Base-by-base conservation (phyloP, 2,888 invertebrate genomes). In the Noctua janthe region DNA sequence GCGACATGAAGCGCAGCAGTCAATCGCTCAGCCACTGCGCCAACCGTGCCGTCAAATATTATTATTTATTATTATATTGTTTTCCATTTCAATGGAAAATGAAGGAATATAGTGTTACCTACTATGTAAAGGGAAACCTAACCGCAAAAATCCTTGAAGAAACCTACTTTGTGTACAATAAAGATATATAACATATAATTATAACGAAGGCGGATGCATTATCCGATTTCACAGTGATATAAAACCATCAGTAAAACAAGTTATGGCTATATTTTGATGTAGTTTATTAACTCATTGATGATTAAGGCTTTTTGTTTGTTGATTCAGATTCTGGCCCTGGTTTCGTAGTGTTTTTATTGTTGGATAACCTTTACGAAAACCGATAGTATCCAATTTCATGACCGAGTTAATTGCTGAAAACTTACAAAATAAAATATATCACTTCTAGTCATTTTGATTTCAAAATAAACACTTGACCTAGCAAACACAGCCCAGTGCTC, bases 91-190 rank as follows among this genome's bases (percentile, higher is more conserved):
- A 20, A 66, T n/a, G 72, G 74, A 73, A 81, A 78, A 39, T 15
- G 5, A 39, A 56, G 47, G 17, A 64, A 80, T 80, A n/a, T 56
- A 73, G 6, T 62, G 47, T 80, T 69, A 76, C 84, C 29, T 69
- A 76, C 84, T 23, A 66, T 74, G 84, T 83, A 86, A 82, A 72
- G 17, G 15, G 74, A 76, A 67, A 75, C 73, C 76, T 5, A 64
- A 85, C 88, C 88, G 66, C 87, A 79, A 75, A 67, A 0, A 72
- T 75, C 85, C 87, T 87, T 87, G 83, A 83, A 59, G 80, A 79
- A 51, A 56, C 13, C 59, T 72, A 71, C 47, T 56, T 10, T 69
- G 29, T 51, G 49, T 29, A 74, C 39, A 20, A 39, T 17, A 23
- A 70, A 69, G 66, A 67, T 51, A 69, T 74, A 71, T 29, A 54